Conservation (phyloP, 1,140 invertebrate genomes). For the Sinonovacula constricta region DNA sequence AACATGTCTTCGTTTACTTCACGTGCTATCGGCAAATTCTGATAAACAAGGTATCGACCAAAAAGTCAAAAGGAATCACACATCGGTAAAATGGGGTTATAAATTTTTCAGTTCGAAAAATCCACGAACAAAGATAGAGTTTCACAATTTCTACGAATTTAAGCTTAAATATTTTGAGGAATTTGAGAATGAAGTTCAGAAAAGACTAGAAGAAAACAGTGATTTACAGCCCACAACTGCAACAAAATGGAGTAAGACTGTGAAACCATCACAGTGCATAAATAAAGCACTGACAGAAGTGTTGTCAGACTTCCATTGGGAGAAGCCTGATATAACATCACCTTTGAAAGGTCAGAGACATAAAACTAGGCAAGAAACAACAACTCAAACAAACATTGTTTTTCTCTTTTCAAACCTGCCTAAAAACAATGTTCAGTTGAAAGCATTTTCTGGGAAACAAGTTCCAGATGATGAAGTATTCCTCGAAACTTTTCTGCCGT, state of each 20-base stretch:
- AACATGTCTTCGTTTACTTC: constrained; percentile 49
- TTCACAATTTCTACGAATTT: constrained; percentile 59
- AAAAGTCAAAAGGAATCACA: constrained; percentile 17
- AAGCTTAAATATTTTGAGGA: constrained; percentile 67
- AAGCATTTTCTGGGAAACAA: constrained; percentile 59
- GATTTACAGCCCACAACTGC: not conserved
- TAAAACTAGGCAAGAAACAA: constrained; percentile 21
- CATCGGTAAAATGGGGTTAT: constrained; percentile 64
- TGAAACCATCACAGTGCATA: constrained; percentile 46
- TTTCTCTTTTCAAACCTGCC: constrained; percentile 59
- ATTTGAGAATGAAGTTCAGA: constrained; percentile 66
- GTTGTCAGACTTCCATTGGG: constrained; percentile 67
- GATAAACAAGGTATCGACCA: constrained; percentile 4
- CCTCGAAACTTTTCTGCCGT: constrained; percentile 62
- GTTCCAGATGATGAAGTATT: constrained; percentile 64
- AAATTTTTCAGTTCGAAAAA: constrained; percentile 63
- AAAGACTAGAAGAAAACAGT: constrained; percentile 10
- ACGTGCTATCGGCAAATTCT: constrained; percentile 22
- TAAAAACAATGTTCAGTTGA: constrained; percentile 44
- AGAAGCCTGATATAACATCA: constrained; percentile 63
- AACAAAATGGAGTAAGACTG: not conserved
- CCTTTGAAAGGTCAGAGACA: constrained; percentile 60
- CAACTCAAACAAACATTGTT: constrained; percentile 45
- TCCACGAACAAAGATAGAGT: constrained; percentile 36
- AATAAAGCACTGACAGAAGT: constrained; percentile 60